These are phyloP conservation scores for Monopterus albus DNA, from an alignment of 2,113 vertebrate genomes.

Conservation along the genomic window DNA sequence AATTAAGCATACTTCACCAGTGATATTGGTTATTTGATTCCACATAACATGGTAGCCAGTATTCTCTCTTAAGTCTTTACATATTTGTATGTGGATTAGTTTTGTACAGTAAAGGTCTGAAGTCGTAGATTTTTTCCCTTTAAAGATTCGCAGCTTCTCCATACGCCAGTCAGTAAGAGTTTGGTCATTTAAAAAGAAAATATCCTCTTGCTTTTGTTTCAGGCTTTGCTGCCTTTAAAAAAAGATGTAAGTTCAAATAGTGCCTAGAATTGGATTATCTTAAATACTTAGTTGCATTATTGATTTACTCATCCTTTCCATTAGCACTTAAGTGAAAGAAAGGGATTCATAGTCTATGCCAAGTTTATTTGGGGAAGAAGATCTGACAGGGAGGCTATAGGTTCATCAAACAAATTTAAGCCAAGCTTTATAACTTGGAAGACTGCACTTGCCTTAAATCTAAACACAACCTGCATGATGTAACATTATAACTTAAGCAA, in stretches of 20 bases:
- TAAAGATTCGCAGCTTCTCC: conserved; percentile 16
- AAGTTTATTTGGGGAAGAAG: conserved; percentile 48
- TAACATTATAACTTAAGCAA: conserved; percentile 31
- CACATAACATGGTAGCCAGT: neutral
- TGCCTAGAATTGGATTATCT: conserved; percentile 71
- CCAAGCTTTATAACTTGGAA: conserved; percentile 35
- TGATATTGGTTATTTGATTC: neutral
- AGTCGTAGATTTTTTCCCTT: conserved; percentile 8
- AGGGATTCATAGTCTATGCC: conserved; percentile 51
- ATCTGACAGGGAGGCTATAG: conserved; percentile 33
- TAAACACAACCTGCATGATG: conserved; percentile 34
- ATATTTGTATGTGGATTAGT: neutral
- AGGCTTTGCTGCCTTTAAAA: conserved; percentile 51
- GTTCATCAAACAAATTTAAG: conserved; percentile 51
- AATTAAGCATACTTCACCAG: neutral
- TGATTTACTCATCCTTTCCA: conserved; percentile 72
- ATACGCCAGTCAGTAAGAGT: conserved; percentile 30
- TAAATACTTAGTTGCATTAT: conserved; percentile 73
- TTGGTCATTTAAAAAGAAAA: conserved; percentile 40
- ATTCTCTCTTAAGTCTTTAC: neutral
- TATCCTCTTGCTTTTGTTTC: conserved; percentile 49
- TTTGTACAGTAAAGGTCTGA: neutral
- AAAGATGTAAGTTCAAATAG: conserved; percentile 50
- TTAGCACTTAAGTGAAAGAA: conserved; percentile 64
- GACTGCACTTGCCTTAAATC: conserved; percentile 32